phyloP scores from a whole-genome alignment of 2,113 vertebrate species.

The Ptilorrhoa leucosticta region DNA sequence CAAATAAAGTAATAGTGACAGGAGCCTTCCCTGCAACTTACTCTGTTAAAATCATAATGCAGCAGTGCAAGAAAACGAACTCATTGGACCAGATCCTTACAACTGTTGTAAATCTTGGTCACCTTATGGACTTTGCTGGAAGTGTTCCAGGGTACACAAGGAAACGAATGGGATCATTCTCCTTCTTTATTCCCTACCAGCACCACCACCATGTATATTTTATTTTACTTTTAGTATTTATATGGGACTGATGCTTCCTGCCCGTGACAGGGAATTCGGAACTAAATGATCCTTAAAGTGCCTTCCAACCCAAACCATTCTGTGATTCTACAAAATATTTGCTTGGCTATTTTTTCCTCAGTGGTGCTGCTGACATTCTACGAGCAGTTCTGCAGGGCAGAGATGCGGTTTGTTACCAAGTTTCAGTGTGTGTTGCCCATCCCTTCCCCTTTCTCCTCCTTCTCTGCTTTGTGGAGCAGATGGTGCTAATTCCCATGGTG shows the following conservation, averaged over 20 bases:
- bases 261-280: background rate
- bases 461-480: background rate
- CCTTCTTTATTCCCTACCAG: background rate
- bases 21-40: background rate
- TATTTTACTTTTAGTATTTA: background rate
- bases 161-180: background rate
- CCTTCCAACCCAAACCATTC: background rate
- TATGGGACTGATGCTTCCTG: background rate
- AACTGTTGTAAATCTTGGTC: constrained; percentile 6
- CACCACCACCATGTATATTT: background rate
- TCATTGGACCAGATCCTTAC: background rate
- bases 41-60: constrained; percentile 8
- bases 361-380: background rate
- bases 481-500: constrained; percentile 18
- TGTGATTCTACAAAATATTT: background rate
- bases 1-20: constrained; percentile 42
- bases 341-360: background rate
- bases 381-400: background rate
- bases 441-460: background rate
- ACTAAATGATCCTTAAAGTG: background rate
- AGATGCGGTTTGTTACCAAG: background rate
- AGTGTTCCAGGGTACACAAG: background rate
- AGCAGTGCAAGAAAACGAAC: constrained; percentile 3
- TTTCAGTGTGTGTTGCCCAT: background rate
- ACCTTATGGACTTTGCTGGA: background rate